Percentiles rank a stretch among this genome's conserved stretches.
Conservation (phyloP, 2,113 vertebrate genomes). For the Candoia aspera region DNA sequence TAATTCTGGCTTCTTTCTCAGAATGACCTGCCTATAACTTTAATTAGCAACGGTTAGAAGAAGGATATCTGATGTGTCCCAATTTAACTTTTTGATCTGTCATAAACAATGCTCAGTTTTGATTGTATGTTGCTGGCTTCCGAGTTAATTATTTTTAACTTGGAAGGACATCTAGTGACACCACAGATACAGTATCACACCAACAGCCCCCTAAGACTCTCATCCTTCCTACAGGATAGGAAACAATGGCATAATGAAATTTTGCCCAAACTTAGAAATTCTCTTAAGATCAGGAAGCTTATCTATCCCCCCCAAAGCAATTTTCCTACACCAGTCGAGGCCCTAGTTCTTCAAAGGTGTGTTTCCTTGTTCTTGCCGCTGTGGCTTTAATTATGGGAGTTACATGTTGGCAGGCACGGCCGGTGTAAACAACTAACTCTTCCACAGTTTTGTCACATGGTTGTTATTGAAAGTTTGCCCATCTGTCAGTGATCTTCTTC, state of each 20-base stretch:
- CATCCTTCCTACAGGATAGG: not conserved
- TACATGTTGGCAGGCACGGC: not conserved
- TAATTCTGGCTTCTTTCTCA: not conserved
- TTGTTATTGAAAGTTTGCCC: not conserved
- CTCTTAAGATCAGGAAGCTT: not conserved
- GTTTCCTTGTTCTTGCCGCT: not conserved
- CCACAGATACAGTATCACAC: constrained; percentile 14
- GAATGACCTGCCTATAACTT: not conserved
- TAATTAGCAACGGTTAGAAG: not conserved
- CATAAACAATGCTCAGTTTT: constrained; percentile 41
- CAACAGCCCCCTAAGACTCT: not conserved
- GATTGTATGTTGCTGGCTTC: constrained; percentile 43
- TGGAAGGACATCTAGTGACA: constrained; percentile 43
- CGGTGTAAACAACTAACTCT: not conserved
- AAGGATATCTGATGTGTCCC: constrained; percentile 21
- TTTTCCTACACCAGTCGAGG: not conserved
- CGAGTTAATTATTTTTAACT: constrained; percentile 64
- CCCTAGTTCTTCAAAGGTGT: not conserved
- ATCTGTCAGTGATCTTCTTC: not conserved
- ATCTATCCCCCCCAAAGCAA: not conserved
- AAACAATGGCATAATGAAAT: not conserved
- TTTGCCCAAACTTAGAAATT: not conserved
- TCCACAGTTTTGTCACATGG: not conserved
- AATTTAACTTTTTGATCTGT: not conserved
- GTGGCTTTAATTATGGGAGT: not conserved